Evolutionary conservation across 37 sponge, comb jelly and placozoan genomes (phyloP).

Genomic region (Chondrosia reniformis): DNA sequence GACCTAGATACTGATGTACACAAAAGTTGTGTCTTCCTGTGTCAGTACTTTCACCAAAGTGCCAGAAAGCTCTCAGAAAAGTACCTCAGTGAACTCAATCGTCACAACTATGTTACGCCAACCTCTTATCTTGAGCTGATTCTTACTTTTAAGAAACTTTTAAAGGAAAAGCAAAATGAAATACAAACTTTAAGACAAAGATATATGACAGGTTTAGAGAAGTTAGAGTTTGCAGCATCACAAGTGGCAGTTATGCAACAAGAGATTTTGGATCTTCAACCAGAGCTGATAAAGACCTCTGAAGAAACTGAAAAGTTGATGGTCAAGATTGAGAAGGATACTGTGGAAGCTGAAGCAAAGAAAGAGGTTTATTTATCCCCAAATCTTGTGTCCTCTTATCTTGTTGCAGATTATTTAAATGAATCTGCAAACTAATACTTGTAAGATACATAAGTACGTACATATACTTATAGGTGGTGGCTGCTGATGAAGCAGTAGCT

Average conservation of each 20-base stretch:
- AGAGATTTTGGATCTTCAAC: slow-evolving; percentile 86
- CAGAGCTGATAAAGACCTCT: slow-evolving; percentile 92
- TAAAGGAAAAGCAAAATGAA: slow-evolving; percentile 68
- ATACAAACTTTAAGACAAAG: slow-evolving; percentile 70
- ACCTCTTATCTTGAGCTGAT: slow-evolving; percentile 98
- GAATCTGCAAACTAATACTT: background rate
- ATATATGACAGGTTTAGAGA: slow-evolving; percentile 88
- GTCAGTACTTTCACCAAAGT: slow-evolving; percentile 92
- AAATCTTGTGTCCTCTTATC: background rate
- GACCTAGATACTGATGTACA: slow-evolving; percentile 79
- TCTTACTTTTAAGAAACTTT: slow-evolving; percentile 87
- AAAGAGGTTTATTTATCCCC: slow-evolving; percentile 57
- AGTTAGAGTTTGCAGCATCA: slow-evolving; percentile 93
- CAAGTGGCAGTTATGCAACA: slow-evolving; percentile 98
- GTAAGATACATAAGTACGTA: background rate
- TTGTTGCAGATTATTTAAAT: background rate
- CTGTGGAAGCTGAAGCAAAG: slow-evolving; percentile 97
- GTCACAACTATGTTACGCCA: slow-evolving; percentile 97
- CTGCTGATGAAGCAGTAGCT: slow-evolving; percentile 96
- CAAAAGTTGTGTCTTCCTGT: slow-evolving; percentile 80
- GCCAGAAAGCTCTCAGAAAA: slow-evolving; percentile 43
- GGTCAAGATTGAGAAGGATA: slow-evolving; percentile 97
- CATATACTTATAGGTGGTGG: slow-evolving; percentile 68
- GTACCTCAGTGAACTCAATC: slow-evolving; percentile 76
- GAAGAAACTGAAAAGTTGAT: slow-evolving; percentile 90